phyloP scores from a whole-genome alignment of 2,888 invertebrate genomes.

The Ormia ochracea region DNA sequence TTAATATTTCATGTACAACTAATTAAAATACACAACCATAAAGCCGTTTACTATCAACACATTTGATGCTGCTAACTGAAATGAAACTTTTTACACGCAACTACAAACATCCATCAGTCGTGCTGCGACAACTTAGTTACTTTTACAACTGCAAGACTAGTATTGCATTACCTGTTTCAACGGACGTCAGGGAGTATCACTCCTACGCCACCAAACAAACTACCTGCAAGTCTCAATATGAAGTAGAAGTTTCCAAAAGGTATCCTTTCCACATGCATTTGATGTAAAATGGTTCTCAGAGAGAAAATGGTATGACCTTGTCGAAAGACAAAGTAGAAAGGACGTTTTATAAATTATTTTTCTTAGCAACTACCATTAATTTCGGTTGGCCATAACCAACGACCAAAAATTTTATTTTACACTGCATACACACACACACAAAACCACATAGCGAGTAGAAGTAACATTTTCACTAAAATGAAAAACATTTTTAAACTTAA shows the following conservation, averaged over 20 bases:
- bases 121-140: constrained; percentile 38
- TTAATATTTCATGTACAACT: not conserved
- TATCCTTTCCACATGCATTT: not conserved
- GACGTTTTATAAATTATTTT: constrained; percentile 6
- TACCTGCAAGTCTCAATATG: not conserved
- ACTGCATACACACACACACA: too few relatives aligned
- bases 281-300: not conserved
- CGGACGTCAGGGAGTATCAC: not conserved
- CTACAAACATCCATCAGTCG: constrained; percentile 23
- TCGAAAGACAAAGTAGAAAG: not conserved
- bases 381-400: not conserved
- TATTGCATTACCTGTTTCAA: not conserved
- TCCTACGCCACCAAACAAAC: not conserved
- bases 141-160: not conserved
- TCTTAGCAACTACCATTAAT: not conserved
- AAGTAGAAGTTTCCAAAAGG: too few relatives aligned
- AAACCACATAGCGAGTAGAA: too few relatives aligned
- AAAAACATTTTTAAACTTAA: not conserved
- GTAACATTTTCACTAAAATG: too few relatives aligned
- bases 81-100: not conserved
- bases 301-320: constrained; percentile 12
- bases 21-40: not conserved
- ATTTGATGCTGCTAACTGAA: not conserved
- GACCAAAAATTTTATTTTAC: not conserved
- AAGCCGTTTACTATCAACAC: not conserved